These are phyloP conservation scores for Eupithecia vulgata DNA, from an alignment of 2,888 invertebrate genomes.

Conservation along the genomic window DNA sequence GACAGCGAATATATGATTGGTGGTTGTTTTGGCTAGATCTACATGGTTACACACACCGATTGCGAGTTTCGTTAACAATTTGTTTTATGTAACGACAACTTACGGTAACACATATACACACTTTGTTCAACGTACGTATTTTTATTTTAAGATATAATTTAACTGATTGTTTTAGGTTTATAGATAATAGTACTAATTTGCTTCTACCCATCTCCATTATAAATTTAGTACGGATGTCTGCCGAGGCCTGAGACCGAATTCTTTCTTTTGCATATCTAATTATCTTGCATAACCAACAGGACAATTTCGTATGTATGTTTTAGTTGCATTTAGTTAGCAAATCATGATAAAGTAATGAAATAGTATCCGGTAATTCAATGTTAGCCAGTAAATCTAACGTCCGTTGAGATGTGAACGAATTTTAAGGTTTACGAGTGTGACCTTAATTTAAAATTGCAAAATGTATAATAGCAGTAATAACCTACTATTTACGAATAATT, in stretches of 20 bases:
- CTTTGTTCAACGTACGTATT: no score
- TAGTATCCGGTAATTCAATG: conserved; percentile 10
- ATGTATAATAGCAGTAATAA: neutral
- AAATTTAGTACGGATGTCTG: neutral
- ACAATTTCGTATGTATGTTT: neutral
- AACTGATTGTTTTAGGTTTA: no score
- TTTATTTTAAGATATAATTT: no score
- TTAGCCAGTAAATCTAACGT: neutral
- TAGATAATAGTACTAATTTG: no score
- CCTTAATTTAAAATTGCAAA: neutral
- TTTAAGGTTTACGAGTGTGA: neutral
- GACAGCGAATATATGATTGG: conserved; percentile 25
- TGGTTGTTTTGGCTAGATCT: conserved; percentile 9
- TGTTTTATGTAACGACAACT: neutral
- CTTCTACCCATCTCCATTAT: neutral
- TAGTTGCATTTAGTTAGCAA: neutral
- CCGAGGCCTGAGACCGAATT: neutral
- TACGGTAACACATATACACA: neutral
- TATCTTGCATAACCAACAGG: neutral
- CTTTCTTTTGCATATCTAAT: neutral
- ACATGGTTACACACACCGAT: neutral
- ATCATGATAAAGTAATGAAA: neutral
- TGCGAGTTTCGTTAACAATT: neutral
- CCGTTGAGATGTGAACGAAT: neutral
- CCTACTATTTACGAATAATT: neutral